Base-by-base conservation (phyloP, 2,888 invertebrate species). In the Caenorhabditis sp. region DNA sequence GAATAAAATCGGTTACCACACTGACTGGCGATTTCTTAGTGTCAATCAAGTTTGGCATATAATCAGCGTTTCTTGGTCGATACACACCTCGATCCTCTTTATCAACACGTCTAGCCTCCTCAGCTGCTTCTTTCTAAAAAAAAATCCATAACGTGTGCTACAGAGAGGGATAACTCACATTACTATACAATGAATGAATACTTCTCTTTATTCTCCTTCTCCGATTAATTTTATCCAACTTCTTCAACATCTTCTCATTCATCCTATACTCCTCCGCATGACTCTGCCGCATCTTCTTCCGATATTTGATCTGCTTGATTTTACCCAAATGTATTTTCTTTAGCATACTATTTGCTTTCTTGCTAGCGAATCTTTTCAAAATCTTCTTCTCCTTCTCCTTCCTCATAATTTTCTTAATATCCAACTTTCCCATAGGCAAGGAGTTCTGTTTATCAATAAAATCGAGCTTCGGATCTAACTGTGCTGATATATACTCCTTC, bases 151-250 rank as follows among this genome's bases (percentile, higher is more conserved):
- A 8, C 36, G 5, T 36, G 7, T 36, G 36, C 36, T 36, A 14
- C 38, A n/a, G n/a, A n/a, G n/a, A n/a, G n/a, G n/a, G n/a, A n/a
- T n/a, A n/a, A n/a, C 60, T 57, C 49, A 76, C 80, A 62, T 77
- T 77, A 5, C 68, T 57, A 53, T 77, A 80, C 1, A 80, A 59
- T 10, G 80, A 80, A 1, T 77, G 58, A 38, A 80, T 53, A 59
- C 77, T 77, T 43, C 80, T 67, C 38, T 76, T 72, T 27, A 68
- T 27, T 54, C 80, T 59, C 31, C 67, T 59, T 12, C 14, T 21
- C 5, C 36, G 26, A 12, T 54, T 56, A 5, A 68, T 64, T 8
- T 49, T 67, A n/a, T 54, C 25, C 67, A 62, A 58, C 27, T 68
- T 72, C 23, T 58, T 57, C 25, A 58, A 23, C 63, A 63, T 67